Percentiles rank a stretch among this genome's conserved stretches.
phyloP scores from a whole-genome alignment of 2,888 invertebrate species.

The Chaitophorus viminalis region DNA sequence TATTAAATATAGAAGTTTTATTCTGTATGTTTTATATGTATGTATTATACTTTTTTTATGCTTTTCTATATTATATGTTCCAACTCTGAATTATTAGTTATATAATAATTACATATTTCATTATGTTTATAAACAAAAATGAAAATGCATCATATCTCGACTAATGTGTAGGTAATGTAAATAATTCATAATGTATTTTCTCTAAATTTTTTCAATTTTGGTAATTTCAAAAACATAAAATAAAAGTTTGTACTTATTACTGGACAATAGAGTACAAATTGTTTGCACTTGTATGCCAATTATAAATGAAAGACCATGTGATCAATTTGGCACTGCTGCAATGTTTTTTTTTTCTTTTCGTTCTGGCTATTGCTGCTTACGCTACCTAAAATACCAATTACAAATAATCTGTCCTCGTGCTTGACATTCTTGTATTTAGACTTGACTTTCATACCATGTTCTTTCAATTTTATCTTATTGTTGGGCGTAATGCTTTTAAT shows the following conservation, averaged over 20 bases:
- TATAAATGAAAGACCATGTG: neutral
- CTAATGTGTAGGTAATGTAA: too few relatives aligned
- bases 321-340: constrained; percentile 17
- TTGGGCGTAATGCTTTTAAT: constrained; percentile 1
- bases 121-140: too few relatives aligned
- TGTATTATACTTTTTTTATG: too few relatives aligned
- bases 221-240: too few relatives aligned
- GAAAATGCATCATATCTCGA: too few relatives aligned
- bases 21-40: too few relatives aligned
- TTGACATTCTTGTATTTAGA: constrained; percentile 24
- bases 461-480: constrained; percentile 21
- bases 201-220: too few relatives aligned
- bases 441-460: constrained; percentile 43
- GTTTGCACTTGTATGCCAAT: constrained; percentile 15
- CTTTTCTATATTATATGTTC: too few relatives aligned
- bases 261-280: constrained; percentile 12
- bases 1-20: too few relatives aligned
- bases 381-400: constrained; percentile 14
- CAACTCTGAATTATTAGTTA: too few relatives aligned
- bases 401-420: constrained; percentile 17
- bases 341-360: neutral
- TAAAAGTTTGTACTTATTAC: neutral
- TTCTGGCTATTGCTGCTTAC: neutral
- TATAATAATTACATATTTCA: too few relatives aligned
- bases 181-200: too few relatives aligned